Percentiles rank a stretch among this genome's conserved stretches.
These are phyloP conservation scores for Poecile atricapillus DNA, from an alignment of 2,113 vertebrate species.

Conservation along the genomic window DNA sequence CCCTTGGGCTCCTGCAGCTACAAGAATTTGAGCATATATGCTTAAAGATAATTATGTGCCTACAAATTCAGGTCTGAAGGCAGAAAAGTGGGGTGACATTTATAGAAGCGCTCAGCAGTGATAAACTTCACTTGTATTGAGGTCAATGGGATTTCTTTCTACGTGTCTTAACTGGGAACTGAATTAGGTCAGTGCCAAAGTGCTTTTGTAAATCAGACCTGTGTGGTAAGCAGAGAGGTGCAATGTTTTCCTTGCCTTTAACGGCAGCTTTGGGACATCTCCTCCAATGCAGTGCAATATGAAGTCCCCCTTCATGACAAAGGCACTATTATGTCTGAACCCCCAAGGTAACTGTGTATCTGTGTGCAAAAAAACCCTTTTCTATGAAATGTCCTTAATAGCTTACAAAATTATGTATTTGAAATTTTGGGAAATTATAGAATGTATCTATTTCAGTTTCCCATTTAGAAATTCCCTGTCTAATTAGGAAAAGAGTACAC, in stretches of 20 bases:
- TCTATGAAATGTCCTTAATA: not conserved
- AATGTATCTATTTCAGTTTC: not conserved
- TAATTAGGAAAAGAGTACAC: not conserved
- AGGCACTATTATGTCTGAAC: not conserved
- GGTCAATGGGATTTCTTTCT: conserved; percentile 46
- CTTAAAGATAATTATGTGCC: not conserved
- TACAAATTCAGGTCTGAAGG: not conserved
- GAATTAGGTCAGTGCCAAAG: conserved; percentile 28
- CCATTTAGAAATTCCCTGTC: not conserved
- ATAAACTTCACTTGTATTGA: not conserved
- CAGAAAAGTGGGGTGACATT: not conserved
- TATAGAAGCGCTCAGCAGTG: not conserved
- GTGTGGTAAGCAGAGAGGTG: not conserved
- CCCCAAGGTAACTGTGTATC: not conserved
- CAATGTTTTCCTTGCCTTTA: not conserved
- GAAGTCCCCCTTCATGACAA: not conserved
- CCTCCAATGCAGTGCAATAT: not conserved
- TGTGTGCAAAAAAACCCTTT: not conserved
- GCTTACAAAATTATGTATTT: not conserved
- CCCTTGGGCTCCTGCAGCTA: not conserved
- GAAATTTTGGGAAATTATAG: not conserved
- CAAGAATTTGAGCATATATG: not conserved
- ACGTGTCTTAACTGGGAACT: not conserved
- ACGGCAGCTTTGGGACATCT: not conserved
- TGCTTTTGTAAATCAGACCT: conserved; percentile 37